Evolutionary conservation across 2,113 vertebrate genomes (phyloP), one percentile per base, ranked within the genome.

Genomic region (Argyrosomus japonicus): DNA sequence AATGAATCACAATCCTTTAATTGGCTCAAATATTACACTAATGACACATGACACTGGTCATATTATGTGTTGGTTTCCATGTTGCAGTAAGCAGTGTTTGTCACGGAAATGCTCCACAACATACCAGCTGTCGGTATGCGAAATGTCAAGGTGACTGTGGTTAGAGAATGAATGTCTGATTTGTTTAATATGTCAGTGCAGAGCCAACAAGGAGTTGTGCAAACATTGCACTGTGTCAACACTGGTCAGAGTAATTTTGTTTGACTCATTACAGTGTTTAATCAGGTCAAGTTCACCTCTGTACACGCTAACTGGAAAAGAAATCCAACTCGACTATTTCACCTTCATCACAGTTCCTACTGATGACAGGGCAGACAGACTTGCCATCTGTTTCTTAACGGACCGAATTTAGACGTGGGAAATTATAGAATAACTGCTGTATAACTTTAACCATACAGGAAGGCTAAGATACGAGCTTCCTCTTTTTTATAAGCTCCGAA

Each of bases 181-280:
- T 67, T 92, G 92, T 92, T 89, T 77, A 86, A 85, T 61, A 76
- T 85, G 69, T 80, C 81, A 65, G 74, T 9, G 45, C 60, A 51
- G 78, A 84, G 88, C 83, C 88, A 88, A 85, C 82, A 78, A 65
- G 84, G 63, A 79, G 72, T 60, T 88, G 88, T 65, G 82, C 91
- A 93, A 95, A 93, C 91, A 92, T 13, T 12, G 75, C 53, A 8
- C 84, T 85, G 82, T 85, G 91, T 91, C 88, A 94, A 93, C 92
- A 89, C 86, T 51, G 80, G 82, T 84, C 80, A 67, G 77, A 86
- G 90, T 91, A 87, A 89, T 93, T 93, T 85, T 58, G 91, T 91
- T 82, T 89, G 89, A 94, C 86, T 94, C 90, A 91, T 94, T 93
- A 93, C 88, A 91, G 89, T 85, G 79, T 90, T 92, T 89, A 89